These are phyloP conservation scores for Hypothenemus hampei DNA, from an alignment of 1,140 invertebrate species.

Conservation along the genomic window DNA sequence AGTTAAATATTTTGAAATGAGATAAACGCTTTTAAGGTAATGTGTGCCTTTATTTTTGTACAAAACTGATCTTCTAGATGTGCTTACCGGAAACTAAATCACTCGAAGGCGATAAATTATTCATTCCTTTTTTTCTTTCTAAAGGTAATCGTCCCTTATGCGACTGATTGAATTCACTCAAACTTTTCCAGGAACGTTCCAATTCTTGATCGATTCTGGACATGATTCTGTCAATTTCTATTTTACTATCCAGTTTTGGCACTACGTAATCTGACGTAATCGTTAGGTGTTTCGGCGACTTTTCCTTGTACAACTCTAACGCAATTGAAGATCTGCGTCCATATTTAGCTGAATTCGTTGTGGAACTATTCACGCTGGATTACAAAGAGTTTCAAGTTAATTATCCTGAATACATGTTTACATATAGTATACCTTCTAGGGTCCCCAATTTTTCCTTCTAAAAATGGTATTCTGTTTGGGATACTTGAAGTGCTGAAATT, in stretches of 20 bases:
- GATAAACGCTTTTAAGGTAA: no score
- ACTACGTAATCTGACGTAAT: slow-evolving; percentile 31
- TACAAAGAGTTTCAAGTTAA: background rate
- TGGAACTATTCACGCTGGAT: background rate
- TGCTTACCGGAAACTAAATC: slow-evolving; percentile 21
- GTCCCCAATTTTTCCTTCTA: slow-evolving; percentile 23
- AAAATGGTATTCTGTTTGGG: slow-evolving; percentile 16
- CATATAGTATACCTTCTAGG: slow-evolving; percentile 20
- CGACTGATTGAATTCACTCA: slow-evolving; percentile 35
- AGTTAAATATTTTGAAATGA: no score
- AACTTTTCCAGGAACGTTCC: slow-evolving; percentile 39
- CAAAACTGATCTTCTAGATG: no score
- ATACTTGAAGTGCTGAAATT: slow-evolving; percentile 19
- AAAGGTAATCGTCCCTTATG: slow-evolving; percentile 39
- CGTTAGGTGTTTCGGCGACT: slow-evolving; percentile 20
- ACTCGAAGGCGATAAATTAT: slow-evolving; percentile 1
- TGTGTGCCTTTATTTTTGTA: no score
- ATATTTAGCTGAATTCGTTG: slow-evolving; percentile 31
- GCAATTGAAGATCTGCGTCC: slow-evolving; percentile 34
- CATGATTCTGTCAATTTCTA: slow-evolving; percentile 20
- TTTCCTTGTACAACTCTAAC: slow-evolving; percentile 22
- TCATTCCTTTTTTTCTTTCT: slow-evolving; percentile 12
- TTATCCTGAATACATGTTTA: no score
- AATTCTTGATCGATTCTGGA: slow-evolving; percentile 25
- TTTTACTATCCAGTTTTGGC: slow-evolving; percentile 27